Percentiles rank a stretch among this genome's conserved stretches.
Conservation (phyloP, 2,113 vertebrate species). For the Daboia siamensis region DNA sequence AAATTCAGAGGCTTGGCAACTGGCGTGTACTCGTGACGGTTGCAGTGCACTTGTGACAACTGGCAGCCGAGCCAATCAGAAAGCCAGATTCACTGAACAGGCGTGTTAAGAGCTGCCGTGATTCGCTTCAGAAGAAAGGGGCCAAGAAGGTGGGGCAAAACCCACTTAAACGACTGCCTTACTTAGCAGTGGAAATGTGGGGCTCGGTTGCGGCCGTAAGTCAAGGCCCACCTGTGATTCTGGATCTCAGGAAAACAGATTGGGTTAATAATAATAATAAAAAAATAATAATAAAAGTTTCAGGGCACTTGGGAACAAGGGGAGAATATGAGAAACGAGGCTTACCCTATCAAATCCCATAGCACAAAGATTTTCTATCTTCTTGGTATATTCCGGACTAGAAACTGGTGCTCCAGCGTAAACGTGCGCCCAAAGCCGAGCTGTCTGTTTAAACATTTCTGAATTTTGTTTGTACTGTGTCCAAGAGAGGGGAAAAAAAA, state of each 20-base stretch:
- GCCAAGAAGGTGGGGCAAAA: no score
- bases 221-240: background rate
- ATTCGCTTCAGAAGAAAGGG: no score
- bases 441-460: slow-evolving; percentile 99
- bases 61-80: no score
- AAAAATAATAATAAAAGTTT: background rate
- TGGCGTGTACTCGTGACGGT: no score
- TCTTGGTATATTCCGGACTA: slow-evolving; percentile 94
- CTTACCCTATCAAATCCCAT: slow-evolving; percentile 99
- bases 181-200: no score
- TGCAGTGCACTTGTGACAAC: no score
- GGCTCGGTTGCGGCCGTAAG: no score
- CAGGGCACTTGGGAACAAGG: background rate
- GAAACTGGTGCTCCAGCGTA: slow-evolving; percentile 93
- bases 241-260: background rate
- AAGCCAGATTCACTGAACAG: no score
- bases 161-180: no score
- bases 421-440: slow-evolving; percentile 94
- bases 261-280: background rate
- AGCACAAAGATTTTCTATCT: slow-evolving; percentile 99
- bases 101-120: no score
- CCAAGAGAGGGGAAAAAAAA: slow-evolving; percentile 9
- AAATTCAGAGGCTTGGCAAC: no score
- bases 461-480: slow-evolving; percentile 97
- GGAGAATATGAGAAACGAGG: slow-evolving; percentile 15